A percentile compares a stretch with the other conserved stretches of the same genome.
Evolutionary conservation across 2,888 invertebrate genomes (phyloP).

Genomic region (Andrena camellia): DNA sequence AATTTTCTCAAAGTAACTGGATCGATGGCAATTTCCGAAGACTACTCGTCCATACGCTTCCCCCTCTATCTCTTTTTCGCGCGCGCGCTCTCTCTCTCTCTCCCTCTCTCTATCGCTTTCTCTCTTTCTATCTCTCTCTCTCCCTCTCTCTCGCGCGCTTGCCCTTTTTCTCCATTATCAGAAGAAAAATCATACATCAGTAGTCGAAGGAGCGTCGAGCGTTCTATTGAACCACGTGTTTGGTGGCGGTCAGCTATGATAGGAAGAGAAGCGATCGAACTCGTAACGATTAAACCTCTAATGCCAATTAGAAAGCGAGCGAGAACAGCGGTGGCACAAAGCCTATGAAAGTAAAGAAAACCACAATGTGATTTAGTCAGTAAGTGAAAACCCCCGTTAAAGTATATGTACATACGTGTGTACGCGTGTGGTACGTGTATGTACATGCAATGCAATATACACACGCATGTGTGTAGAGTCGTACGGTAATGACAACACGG

Average conservation of each 20-base stretch:
- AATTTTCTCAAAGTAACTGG: conserved; percentile 26
- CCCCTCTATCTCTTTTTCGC: conserved; percentile 11
- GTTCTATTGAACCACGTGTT: conserved; percentile 1
- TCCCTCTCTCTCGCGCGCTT: background rate
- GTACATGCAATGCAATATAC: background rate
- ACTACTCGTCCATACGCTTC: conserved; percentile 9
- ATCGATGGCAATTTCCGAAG: conserved; percentile 1
- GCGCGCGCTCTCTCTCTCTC: background rate
- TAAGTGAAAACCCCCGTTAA: conserved; percentile 81
- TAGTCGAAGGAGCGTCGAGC: background rate
- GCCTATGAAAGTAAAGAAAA: conserved; percentile 83
- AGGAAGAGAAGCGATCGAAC: background rate
- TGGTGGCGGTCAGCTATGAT: background rate
- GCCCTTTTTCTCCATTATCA: background rate
- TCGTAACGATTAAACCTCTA: background rate
- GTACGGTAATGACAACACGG: background rate
- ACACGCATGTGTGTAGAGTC: conserved; percentile 27
- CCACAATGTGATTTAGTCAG: conserved; percentile 84
- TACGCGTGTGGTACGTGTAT: background rate
- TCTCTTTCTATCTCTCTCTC: conserved; percentile 9
- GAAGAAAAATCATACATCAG: background rate
- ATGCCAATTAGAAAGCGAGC: conserved; percentile 39
- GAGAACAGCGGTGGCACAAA: conserved; percentile 76
- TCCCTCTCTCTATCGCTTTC: conserved; percentile 1
- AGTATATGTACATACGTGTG: conserved; percentile 55